Conservation (phyloP, 1,140 invertebrate species). For the Lordiphosa clarofinis region DNA sequence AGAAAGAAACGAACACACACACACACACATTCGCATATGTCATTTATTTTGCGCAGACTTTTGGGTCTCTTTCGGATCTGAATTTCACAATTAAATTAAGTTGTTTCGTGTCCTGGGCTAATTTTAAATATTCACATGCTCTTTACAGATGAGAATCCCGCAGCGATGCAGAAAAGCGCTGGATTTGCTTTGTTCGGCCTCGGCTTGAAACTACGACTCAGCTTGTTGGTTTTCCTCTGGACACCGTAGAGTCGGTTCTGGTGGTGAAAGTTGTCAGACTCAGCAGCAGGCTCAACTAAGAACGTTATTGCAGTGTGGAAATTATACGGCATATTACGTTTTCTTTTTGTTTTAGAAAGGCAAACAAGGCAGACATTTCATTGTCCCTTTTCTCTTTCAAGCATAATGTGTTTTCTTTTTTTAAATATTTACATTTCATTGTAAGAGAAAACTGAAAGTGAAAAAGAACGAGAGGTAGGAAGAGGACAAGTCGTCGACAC, state of each 20-base stretch:
- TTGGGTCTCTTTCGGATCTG: background rate
- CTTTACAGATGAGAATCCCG: slow-evolving; percentile 73
- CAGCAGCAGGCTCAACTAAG: slow-evolving; percentile 13
- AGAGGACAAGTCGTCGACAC: slow-evolving; percentile 29
- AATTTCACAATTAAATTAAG: slow-evolving; percentile 61
- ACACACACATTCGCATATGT: slow-evolving; percentile 50
- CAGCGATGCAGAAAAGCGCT: slow-evolving; percentile 73
- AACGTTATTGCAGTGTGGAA: slow-evolving; percentile 38
- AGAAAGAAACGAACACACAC: slow-evolving; percentile 40
- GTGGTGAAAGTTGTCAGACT: slow-evolving; percentile 27
- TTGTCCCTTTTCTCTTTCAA: slow-evolving; percentile 34
- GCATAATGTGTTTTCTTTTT: slow-evolving; percentile 49
- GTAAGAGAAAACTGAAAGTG: slow-evolving; percentile 45
- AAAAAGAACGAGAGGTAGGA: slow-evolving; percentile 17
- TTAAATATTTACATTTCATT: slow-evolving; percentile 70
- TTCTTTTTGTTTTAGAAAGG: slow-evolving; percentile 23
- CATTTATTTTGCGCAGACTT: slow-evolving; percentile 50
- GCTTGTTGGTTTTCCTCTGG: slow-evolving; percentile 25
- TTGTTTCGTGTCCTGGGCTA: slow-evolving; percentile 37
- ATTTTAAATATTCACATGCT: slow-evolving; percentile 49
- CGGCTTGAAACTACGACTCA: slow-evolving; percentile 9
- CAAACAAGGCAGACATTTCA: slow-evolving; percentile 36
- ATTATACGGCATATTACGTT: slow-evolving; percentile 43
- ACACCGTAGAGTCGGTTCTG: slow-evolving; percentile 29
- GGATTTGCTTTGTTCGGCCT: slow-evolving; percentile 25